Evolutionary conservation across 2,113 vertebrate genomes (phyloP).

Genomic region (Morone chrysops): DNA sequence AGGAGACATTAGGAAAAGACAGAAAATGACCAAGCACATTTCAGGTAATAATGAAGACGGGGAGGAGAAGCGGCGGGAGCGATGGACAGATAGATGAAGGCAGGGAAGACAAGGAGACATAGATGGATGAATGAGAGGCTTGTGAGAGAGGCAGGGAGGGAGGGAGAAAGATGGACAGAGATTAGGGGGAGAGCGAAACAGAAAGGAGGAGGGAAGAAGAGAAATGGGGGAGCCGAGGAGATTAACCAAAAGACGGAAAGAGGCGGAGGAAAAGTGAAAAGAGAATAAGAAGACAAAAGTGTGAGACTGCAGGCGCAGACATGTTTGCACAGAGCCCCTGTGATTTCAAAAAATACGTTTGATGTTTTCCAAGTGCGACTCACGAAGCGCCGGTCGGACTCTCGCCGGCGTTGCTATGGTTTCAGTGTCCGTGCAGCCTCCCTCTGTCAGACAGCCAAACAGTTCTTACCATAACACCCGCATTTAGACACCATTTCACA

Average conservation of each 20-base stretch:
- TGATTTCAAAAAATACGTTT: constrained; percentile 50
- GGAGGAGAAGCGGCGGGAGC: neutral
- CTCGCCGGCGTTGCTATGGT: constrained; percentile 71
- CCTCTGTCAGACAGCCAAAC: constrained; percentile 43
- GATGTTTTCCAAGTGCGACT: constrained; percentile 60
- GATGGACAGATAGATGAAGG: constrained; percentile 42
- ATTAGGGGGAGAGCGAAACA: constrained; percentile 14
- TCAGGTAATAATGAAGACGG: constrained; percentile 14
- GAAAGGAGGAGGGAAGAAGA: neutral
- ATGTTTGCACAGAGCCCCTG: constrained; percentile 30
- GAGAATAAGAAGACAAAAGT: neutral
- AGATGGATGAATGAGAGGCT: constrained; percentile 32
- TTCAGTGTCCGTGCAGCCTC: constrained; percentile 49
- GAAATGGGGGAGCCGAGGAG: neutral
- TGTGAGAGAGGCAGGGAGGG: neutral
- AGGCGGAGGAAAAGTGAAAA: constrained; percentile 11
- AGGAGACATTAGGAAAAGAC: constrained; percentile 4
- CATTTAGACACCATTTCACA: constrained; percentile 55
- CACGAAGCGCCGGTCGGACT: constrained; percentile 34
- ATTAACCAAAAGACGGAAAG: constrained; percentile 6
- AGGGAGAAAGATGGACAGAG: constrained; percentile 19
- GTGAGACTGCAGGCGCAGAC: constrained; percentile 17
- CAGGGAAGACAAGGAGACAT: constrained; percentile 22
- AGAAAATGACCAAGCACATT: constrained; percentile 49
- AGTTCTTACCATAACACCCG: constrained; percentile 23